These are phyloP conservation scores for Coilia nasus DNA, from an alignment of 2,797 vertebrate genomes.

Conservation along the genomic window DNA sequence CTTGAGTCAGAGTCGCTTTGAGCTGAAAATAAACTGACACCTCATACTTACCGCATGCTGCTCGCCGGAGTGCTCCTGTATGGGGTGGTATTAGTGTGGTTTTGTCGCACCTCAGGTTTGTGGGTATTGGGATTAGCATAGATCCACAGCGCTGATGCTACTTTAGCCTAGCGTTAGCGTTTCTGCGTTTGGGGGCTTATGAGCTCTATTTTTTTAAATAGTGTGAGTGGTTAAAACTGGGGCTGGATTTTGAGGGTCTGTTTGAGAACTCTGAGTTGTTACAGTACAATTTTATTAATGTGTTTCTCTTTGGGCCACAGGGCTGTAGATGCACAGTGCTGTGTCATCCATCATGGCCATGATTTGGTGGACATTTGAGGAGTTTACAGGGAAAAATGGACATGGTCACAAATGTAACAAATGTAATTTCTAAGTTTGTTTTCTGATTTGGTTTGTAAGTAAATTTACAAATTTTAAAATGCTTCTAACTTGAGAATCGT, in stretches of 20 bases:
- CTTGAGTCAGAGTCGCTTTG: conserved; percentile 60
- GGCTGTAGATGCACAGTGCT: not conserved
- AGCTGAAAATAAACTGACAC: conserved; percentile 65
- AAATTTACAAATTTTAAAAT: too few relatives aligned
- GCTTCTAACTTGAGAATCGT: too few relatives aligned
- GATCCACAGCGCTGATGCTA: conserved; percentile 53
- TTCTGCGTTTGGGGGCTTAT: not conserved
- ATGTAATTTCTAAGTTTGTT: too few relatives aligned
- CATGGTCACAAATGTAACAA: too few relatives aligned
- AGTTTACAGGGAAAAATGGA: too few relatives aligned
- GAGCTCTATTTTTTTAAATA: not conserved
- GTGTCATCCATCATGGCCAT: not conserved
- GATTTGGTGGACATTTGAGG: not conserved
- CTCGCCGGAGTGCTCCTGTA: conserved; percentile 62
- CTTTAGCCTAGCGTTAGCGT: conserved; percentile 50
- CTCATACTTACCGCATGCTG: conserved; percentile 60
- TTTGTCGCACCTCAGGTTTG: conserved; percentile 56
- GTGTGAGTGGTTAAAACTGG: not conserved
- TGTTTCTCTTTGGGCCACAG: not conserved
- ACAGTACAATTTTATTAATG: not conserved
- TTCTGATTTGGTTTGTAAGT: too few relatives aligned
- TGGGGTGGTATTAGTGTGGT: conserved; percentile 58
- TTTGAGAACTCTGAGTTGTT: not conserved
- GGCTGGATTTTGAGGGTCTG: not conserved
- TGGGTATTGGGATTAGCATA: conserved; percentile 52